Conservation (phyloP, 2,888 invertebrate species). For the Nasonovia ribisnigri region DNA sequence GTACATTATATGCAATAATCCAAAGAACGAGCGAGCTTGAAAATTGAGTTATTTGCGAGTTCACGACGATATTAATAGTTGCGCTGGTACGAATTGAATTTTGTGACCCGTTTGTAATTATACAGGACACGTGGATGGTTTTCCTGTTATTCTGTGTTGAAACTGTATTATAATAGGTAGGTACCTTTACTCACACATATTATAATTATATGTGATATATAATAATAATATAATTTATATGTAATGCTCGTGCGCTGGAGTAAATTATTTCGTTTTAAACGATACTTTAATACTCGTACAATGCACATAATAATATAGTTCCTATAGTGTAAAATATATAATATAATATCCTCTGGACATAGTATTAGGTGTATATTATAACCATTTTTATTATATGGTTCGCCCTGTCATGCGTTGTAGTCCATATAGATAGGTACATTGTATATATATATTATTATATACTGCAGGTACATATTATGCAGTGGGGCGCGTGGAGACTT, state of each 20-base stretch:
- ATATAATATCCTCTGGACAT: slow-evolving; percentile 5
- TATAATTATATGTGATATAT: background rate
- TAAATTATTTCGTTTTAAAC: slow-evolving; percentile 8
- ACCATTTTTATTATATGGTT: background rate
- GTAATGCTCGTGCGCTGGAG: background rate
- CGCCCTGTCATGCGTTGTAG: background rate
- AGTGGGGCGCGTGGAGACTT: background rate
- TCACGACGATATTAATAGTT: background rate
- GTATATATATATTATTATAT: background rate
- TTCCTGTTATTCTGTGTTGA: background rate
- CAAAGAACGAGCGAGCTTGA: background rate
- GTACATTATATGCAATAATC: background rate
- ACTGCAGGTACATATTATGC: background rate
- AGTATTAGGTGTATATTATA: background rate
- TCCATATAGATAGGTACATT: background rate
- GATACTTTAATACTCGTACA: background rate
- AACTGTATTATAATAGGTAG: background rate
- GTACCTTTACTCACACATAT: background rate
- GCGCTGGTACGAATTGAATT: background rate
- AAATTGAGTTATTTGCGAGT: slow-evolving; percentile 33
- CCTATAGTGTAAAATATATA: background rate
- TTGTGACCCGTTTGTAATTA: slow-evolving; percentile 23
- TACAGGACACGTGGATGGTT: background rate
- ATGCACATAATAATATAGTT: slow-evolving; percentile 1
- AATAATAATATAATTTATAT: background rate